phyloP scores from a whole-genome alignment of 2,888 invertebrate genomes.

The Odontocolon sp. region DNA sequence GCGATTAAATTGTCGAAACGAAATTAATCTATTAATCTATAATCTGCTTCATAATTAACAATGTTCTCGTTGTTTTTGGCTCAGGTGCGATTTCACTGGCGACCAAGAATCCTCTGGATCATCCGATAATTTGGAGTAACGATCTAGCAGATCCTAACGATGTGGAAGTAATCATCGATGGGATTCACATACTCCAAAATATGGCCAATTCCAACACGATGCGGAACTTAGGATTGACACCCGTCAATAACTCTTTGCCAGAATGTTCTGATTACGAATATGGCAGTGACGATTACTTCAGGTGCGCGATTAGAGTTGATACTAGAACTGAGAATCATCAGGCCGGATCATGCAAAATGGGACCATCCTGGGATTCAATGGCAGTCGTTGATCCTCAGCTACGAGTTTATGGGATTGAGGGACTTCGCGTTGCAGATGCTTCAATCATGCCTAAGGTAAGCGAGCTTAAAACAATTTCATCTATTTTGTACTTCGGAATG shows the following conservation, averaged over 20 bases:
- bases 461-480: neutral
- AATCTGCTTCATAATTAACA: no score
- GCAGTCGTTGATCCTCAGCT: slow-evolving; percentile 89
- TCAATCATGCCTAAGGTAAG: slow-evolving; percentile 84
- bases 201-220: slow-evolving; percentile 83
- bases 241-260: slow-evolving; percentile 23
- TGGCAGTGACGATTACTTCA: slow-evolving; percentile 86
- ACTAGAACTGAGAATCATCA: slow-evolving; percentile 92
- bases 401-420: slow-evolving; percentile 84
- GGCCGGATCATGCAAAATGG: slow-evolving; percentile 91
- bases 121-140: slow-evolving; percentile 89
- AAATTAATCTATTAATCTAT: neutral
- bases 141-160: slow-evolving; percentile 88
- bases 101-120: slow-evolving; percentile 85
- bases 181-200: slow-evolving; percentile 82
- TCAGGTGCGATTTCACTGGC: slow-evolving; percentile 83
- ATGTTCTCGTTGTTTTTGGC: no score
- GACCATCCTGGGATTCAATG: slow-evolving; percentile 85
- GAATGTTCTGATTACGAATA: slow-evolving; percentile 63
- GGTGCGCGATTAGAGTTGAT: slow-evolving; percentile 85
- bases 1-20: neutral
- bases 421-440: slow-evolving; percentile 82
- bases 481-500: neutral
- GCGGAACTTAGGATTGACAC: slow-evolving; percentile 58
- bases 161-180: slow-evolving; percentile 84